Percentiles rank a stretch among this genome's conserved stretches.
Conservation (phyloP, 2,888 invertebrate genomes). For the Junonia oenone region DNA sequence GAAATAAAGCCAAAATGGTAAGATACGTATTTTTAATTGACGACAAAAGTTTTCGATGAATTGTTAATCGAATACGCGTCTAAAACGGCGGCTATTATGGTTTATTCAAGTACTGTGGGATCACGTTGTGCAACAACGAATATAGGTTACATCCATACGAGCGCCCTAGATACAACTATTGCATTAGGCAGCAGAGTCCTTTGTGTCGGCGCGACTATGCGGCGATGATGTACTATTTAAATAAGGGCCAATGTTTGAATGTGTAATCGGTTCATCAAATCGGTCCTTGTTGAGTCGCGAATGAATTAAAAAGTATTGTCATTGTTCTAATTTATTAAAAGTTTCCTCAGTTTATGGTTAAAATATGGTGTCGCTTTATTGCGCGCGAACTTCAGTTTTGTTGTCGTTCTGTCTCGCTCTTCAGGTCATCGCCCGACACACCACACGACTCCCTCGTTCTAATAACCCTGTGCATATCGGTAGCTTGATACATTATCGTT, state of each 20-base stretch:
- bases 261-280: neutral
- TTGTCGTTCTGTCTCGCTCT: conserved; percentile 74
- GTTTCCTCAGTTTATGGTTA: conserved; percentile 7
- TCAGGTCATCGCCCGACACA: conserved; percentile 68
- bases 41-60: conserved; percentile 23
- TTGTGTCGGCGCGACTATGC: conserved; percentile 38
- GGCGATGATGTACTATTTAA: conserved; percentile 19
- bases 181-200: conserved; percentile 40
- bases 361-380: conserved; percentile 23
- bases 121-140: conserved; percentile 55
- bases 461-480: conserved; percentile 65
- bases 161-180: conserved; percentile 49
- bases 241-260: conserved; percentile 17
- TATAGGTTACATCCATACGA: conserved; percentile 58
- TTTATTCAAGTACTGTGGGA: conserved; percentile 46
- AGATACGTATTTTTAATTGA: neutral
- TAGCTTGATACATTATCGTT: conserved; percentile 47
- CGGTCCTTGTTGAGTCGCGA: no score
- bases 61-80: conserved; percentile 49
- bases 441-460: conserved; percentile 65
- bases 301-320: neutral
- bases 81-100: conserved; percentile 44
- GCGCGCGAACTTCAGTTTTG: conserved; percentile 73
- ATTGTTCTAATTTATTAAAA: neutral
- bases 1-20: neutral